Conservation (phyloP, 2,888 invertebrate genomes). For the Bombyx huttoni region DNA sequence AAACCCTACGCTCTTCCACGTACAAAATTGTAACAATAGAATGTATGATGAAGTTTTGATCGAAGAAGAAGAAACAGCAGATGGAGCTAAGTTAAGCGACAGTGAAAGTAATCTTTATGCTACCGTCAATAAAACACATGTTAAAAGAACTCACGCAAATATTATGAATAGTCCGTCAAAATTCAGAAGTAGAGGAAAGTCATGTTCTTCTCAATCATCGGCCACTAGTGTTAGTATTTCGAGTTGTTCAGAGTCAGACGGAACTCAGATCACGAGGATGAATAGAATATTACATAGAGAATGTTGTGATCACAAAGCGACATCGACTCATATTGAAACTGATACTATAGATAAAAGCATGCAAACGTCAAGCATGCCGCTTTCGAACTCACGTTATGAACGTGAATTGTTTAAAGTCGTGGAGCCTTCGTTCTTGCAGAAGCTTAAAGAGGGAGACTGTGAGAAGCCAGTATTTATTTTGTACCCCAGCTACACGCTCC, state of each 20-base stretch:
- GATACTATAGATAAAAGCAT: constrained; percentile 80
- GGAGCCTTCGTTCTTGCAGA: constrained; percentile 79
- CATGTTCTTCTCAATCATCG: constrained; percentile 63
- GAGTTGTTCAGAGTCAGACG: constrained; percentile 69
- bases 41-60: constrained; percentile 61
- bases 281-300: constrained; percentile 50
- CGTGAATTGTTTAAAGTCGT: constrained; percentile 74
- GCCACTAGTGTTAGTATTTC: constrained; percentile 68
- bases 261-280: constrained; percentile 64
- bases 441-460: constrained; percentile 76
- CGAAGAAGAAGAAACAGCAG: constrained; percentile 58
- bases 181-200: constrained; percentile 47
- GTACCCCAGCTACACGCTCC: constrained; percentile 92
- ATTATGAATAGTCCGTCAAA: constrained; percentile 64
- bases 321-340: constrained; percentile 65
- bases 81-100: constrained; percentile 52
- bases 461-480: constrained; percentile 88
- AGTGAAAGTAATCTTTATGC: constrained; percentile 60
- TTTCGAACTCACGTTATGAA: constrained; percentile 43
- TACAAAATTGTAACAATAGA: constrained; percentile 23
- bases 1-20: constrained; percentile 16
- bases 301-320: constrained; percentile 53
- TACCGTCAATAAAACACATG: constrained; percentile 57
- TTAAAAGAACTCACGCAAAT: constrained; percentile 65
- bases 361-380: constrained; percentile 76